A percentile compares a stretch with the other conserved stretches of the same genome.
These are phyloP conservation scores for Muntiacus muntjak DNA, from an alignment of 2,113 vertebrate genomes.

Conservation along the genomic window DNA sequence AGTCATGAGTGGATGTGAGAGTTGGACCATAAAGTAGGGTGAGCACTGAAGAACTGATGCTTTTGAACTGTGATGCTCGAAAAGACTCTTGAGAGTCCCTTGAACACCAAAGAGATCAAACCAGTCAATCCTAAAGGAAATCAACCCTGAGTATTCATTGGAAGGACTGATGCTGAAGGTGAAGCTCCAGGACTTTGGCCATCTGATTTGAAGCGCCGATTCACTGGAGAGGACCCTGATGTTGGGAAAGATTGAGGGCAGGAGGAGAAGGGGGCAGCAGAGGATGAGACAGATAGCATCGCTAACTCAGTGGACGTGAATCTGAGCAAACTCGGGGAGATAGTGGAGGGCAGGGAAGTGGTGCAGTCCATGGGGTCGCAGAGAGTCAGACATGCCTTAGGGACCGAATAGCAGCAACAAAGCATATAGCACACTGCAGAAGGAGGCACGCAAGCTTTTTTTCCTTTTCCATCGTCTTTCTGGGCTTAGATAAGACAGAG, in stretches of 20 bases:
- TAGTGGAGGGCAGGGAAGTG: neutral
- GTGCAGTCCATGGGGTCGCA: neutral
- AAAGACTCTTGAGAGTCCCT: neutral
- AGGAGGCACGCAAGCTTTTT: neutral
- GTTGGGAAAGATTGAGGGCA: neutral
- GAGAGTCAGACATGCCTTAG: neutral
- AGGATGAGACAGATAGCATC: neutral
- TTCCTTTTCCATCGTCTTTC: neutral
- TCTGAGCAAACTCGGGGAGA: neutral
- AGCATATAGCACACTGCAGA: accelerated
- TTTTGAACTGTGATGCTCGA: neutral
- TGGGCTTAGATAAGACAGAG: neutral
- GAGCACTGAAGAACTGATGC: neutral
- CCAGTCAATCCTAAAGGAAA: neutral
- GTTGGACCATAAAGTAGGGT: neutral
- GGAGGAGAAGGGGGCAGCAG: neutral
- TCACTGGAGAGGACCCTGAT: neutral
- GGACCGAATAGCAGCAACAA: neutral
- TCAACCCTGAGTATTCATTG: neutral
- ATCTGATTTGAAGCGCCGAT: neutral
- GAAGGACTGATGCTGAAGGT: neutral
- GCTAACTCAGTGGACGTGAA: neutral
- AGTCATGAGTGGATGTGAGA: neutral
- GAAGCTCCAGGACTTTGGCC: neutral
- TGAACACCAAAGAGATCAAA: neutral